Evolutionary conservation across 2,113 vertebrate species (phyloP), one percentile per base, ranked within the genome.

Genomic region (Elgaria multicarinata): DNA sequence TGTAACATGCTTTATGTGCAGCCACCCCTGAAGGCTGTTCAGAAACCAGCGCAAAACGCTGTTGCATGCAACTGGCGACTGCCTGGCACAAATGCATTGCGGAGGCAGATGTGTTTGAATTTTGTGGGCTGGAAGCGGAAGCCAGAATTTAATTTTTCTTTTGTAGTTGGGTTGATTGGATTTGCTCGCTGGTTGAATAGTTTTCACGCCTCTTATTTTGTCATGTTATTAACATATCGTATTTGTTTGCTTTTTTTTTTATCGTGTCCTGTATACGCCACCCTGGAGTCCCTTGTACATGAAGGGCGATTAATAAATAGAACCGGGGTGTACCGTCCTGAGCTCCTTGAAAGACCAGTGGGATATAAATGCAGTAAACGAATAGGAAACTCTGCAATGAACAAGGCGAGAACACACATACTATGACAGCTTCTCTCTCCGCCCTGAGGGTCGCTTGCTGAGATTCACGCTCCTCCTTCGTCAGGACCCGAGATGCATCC

Each of bases 391-490:
- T 4, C 69, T 44, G 0, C 22, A 4, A 20, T 33, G 42, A 26
- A 12, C 18, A 1, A 58, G 6, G 4, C 24, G 8, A 10, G 31
- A 22, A 24, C 44, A 55, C 20, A 71, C 90, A 86, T 97, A 97
- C 97, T 22, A 97, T 88, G 50, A 92, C 8, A 1, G 96, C 95
- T 89, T 95, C 97, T 77, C 93, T 98, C 85, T 97, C 96, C 1
- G 89, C 97, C 78, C 89, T 94, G 71, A 92, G 85, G 39, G 94
- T 95, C 81, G 97, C 94, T 74, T 92, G 92, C 84, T 62, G 80
- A 53, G 95, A 96, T 64, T 97, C 88, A 0, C 89, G 93, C 53
- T 98, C 97, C 90, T 97, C 97, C 85, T 95, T 94, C 69, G 92
- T 96, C 67, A 93, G 89, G 26, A 97, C 85, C 0, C 18, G 94